These are phyloP conservation scores for Pyrocoelia pectoralis DNA, from an alignment of 2,888 invertebrate species.

Conservation along the genomic window DNA sequence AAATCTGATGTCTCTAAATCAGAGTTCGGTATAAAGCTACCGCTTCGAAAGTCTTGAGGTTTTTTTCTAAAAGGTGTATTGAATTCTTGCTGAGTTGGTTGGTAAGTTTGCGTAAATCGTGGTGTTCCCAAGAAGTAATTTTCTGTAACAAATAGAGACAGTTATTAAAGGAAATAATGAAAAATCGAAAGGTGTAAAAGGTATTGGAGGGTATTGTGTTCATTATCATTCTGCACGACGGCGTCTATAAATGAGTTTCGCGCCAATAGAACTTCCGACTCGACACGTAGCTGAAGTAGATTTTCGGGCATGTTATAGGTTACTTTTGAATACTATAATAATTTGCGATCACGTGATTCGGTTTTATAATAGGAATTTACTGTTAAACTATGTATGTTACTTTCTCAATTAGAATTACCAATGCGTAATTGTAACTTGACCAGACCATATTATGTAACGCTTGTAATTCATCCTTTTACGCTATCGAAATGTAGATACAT, in stretches of 20 bases:
- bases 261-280: slow-evolving; percentile 38
- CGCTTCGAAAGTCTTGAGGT: slow-evolving; percentile 42
- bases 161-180: neutral
- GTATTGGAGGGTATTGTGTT: slow-evolving; percentile 21
- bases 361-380: slow-evolving; percentile 11
- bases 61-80: slow-evolving; percentile 50
- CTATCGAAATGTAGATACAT: neutral
- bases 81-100: slow-evolving; percentile 45
- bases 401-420: neutral
- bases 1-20: slow-evolving; percentile 59
- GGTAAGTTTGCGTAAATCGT: slow-evolving; percentile 52
- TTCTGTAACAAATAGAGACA: slow-evolving; percentile 53
- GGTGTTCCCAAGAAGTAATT: slow-evolving; percentile 54
- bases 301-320: slow-evolving; percentile 39
- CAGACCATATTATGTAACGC: slow-evolving; percentile 1
- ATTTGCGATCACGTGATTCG: slow-evolving; percentile 27
- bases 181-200: neutral
- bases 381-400: slow-evolving; percentile 1
- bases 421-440: slow-evolving; percentile 7
- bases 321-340: slow-evolving; percentile 32
- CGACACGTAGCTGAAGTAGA: slow-evolving; percentile 42
- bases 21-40: slow-evolving; percentile 49
- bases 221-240: slow-evolving; percentile 39
- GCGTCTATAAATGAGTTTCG: slow-evolving; percentile 40
- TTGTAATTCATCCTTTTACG: neutral